Percentiles rank a stretch among this genome's conserved stretches.
Evolutionary conservation across 2,797 vertebrate species (phyloP).

Genomic region (Hybognathus amarus): DNA sequence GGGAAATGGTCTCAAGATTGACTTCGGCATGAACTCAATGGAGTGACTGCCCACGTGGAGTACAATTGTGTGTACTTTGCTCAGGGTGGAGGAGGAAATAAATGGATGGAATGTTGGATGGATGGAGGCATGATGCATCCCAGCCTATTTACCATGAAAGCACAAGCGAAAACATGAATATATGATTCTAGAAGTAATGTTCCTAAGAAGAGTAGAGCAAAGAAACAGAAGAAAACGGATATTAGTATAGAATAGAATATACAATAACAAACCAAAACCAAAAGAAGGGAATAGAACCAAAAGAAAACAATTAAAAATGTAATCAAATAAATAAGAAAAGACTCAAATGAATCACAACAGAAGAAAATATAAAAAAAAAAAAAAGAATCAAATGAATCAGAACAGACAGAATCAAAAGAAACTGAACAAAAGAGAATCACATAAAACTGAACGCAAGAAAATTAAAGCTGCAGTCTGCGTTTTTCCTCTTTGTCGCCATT

Average conservation of each 20-base stretch:
- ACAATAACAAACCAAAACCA: background rate
- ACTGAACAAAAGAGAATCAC: background rate
- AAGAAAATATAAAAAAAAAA: no score
- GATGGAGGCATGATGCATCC: slow-evolving; percentile 27
- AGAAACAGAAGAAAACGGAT: background rate
- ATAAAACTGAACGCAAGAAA: background rate
- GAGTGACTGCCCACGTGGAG: slow-evolving; percentile 19
- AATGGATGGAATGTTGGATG: slow-evolving; percentile 4
- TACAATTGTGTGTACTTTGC: slow-evolving; percentile 36
- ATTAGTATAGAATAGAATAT: background rate
- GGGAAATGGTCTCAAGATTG: slow-evolving; percentile 21
- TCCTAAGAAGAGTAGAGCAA: slow-evolving; percentile 12
- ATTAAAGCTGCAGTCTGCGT: background rate
- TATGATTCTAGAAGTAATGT: slow-evolving; percentile 8
- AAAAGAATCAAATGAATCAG: background rate
- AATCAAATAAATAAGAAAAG: background rate
- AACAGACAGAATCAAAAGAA: background rate
- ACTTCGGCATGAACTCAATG: slow-evolving; percentile 19
- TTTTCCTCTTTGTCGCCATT: no score
- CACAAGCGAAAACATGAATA: slow-evolving; percentile 22
- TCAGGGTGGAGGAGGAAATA: slow-evolving; percentile 42
- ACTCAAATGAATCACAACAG: background rate
- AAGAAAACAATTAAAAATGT: background rate
- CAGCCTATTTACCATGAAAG: slow-evolving; percentile 27
- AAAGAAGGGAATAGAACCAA: background rate